Base-by-base conservation (phyloP, 2,888 invertebrate species). In the Drosophila koepferae region DNA sequence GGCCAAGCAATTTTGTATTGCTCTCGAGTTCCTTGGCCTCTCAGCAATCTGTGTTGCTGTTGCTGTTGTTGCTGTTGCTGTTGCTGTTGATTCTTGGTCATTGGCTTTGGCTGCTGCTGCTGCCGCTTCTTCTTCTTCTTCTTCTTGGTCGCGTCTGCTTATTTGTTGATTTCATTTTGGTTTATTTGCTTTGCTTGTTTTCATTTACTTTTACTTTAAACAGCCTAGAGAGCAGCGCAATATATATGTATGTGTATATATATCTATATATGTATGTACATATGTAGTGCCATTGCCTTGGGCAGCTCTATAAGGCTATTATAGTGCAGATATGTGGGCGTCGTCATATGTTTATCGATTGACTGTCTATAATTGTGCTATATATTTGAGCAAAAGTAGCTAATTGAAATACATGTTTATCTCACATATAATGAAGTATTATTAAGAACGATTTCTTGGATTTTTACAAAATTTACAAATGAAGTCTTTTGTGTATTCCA, bases 1-100 rank as follows among this genome's bases (percentile, higher is more conserved):
- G 85, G 85, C 85, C 85, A 86, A 86, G 85, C 66, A 89, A 89
- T 86, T 86, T 86, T 87, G 85, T 86, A 86, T 89, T 86, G 85
- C 85, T 69, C 73, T 64, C 89, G 78, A 84, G 85, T 86, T 86
- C 85, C 85, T 86, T 86, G 85, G 89, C 85, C 85, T 75, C 87
- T 72, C 89, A 78, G 83, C 89, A 84, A 84, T 84, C 83, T 86
- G 68, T 71, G 68, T 48, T 72, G 66, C 23, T 58, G 77, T n/a
- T 63, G 46, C 3, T 49, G 68, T 53, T 73, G 65, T 28, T 20
- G 20, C 9, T 62, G 51, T 7, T 49, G 72, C 8, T 75, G 74
- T 38, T 69, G 78, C 63, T 88, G 83, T 74, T 80, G 87, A 84
- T 87, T 86, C 85, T 89, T 84, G 81, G 84, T 87, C 86, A 84